Evolutionary conservation across 2,797 vertebrate species (phyloP), one percentile per base, ranked within the genome.

Genomic region (Notoglanidium macrostoma): DNA sequence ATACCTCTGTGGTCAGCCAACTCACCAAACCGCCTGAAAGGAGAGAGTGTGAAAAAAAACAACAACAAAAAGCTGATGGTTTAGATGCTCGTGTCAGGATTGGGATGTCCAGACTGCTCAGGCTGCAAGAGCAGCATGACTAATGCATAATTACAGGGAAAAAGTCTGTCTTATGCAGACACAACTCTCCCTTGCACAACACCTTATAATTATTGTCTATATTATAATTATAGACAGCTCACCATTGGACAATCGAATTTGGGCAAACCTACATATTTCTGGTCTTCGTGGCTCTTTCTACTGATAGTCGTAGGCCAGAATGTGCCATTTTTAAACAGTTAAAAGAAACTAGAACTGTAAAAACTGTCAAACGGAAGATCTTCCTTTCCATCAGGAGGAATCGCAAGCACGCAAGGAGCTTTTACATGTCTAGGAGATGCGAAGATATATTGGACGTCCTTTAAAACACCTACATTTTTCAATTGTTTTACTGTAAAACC

Each of bases 91-190:
- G 12, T 79, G 54, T 12, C 55, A 59, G 51, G 51, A 40, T 78
- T 11, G 76, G 55, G 61, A 73, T 67, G 74, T 78, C 74, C 76
- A 85, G 84, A 76, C 44, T 51, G 40, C 73, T 78, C 55, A 32
- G 49, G 73, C 72, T 32, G 19, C 19, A 61, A 49, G 40, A 79
- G 19, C 54, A 23, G 8, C 55, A 40, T 23, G 26, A 59, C 17
- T 40, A 23, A 26, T 40, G 21, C 5, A 7, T 44, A 59, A 61
- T 80, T 55, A 29, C 73, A 55, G 51, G 9, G 4, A 73, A 44
- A 44, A 46, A 5, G 8, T 9, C 7, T 51, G 73, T 73, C 67
- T 84, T 57, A 57, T 57, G 54, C 54, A 73, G 35, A 61, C 12
- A 12, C 51, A 29, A 29, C 26, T 49, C 65, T 84, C 59, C 40